Evolutionary conservation across 1,140 invertebrate genomes (phyloP).

Genomic region (Venustaconcha ellipsiformis): DNA sequence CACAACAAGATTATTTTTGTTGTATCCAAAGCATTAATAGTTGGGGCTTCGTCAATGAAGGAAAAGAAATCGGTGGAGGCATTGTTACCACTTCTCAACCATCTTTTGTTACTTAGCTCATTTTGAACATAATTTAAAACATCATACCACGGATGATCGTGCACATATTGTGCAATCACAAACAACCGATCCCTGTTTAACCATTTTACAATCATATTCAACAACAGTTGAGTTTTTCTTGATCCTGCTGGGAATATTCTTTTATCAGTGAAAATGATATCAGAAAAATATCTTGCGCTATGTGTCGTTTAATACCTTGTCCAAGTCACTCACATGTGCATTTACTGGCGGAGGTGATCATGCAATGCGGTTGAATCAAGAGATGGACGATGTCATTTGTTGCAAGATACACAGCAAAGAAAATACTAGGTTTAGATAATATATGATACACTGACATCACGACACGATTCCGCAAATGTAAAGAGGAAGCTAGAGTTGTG

Average conservation of each 20-base stretch:
- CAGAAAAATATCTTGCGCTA: background rate
- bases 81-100: too few species aligned
- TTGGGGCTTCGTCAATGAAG: too few species aligned
- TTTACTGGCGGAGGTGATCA: background rate
- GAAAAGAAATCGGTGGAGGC: too few species aligned
- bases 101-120: too few species aligned
- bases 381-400: constrained; percentile 1
- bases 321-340: constrained; percentile 1
- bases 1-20: too few species aligned
- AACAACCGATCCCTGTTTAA: too few species aligned
- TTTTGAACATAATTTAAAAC: too few species aligned
- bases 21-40: too few species aligned
- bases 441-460: constrained; percentile 9
- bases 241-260: background rate
- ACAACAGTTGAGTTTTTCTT: too few species aligned
- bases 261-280: constrained; percentile 5
- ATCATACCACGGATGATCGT: too few species aligned
- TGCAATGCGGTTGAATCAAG: background rate
- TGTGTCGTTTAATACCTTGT: constrained; percentile 3
- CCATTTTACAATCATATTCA: too few species aligned
- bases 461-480: constrained; percentile 22
- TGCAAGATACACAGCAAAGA: constrained; percentile 4
- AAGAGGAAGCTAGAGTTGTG: constrained; percentile 13
- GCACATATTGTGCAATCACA: too few species aligned
- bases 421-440: constrained; percentile 15